phyloP scores from a whole-genome alignment of 2,888 invertebrate genomes.

The Harmothoe impar region DNA sequence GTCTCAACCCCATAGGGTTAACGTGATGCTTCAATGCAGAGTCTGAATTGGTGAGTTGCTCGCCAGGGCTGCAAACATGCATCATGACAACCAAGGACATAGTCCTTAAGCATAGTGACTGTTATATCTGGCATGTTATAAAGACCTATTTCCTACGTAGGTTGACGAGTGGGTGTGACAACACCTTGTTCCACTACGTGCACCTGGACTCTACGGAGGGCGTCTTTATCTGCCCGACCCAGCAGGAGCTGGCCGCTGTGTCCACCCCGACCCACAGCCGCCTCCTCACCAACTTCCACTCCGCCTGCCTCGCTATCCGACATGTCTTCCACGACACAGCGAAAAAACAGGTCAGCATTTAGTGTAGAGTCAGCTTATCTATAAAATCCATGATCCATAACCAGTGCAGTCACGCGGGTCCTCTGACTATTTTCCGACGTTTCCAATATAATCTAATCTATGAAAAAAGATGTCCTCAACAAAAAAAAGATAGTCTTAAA shows the following conservation, averaged over 20 bases:
- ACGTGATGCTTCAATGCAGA: neutral
- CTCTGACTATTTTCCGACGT: no score
- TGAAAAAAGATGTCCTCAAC: no score
- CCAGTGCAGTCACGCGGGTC: no score
- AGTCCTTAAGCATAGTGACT: no score
- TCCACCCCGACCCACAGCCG: conserved; percentile 84
- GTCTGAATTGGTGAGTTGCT: neutral
- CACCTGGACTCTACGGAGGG: conserved; percentile 90
- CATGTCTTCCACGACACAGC: conserved; percentile 61
- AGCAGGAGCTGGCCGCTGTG: conserved; percentile 73
- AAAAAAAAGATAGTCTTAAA: no score
- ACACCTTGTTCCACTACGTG: conserved; percentile 90
- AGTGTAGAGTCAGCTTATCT: neutral
- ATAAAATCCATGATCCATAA: no score
- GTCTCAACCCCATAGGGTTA: no score
- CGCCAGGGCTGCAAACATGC: no score
- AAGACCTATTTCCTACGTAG: no score
- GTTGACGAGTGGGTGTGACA: conserved; percentile 88
- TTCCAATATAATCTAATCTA: neutral
- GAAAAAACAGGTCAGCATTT: conserved; percentile 51
- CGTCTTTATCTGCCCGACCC: conserved; percentile 87
- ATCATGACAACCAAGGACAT: no score
- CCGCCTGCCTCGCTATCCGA: conserved; percentile 86
- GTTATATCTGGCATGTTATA: no score
- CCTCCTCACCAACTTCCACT: conserved; percentile 89